These are phyloP conservation scores for Agelaius phoeniceus DNA, from an alignment of 2,113 vertebrate genomes.

Conservation along the genomic window DNA sequence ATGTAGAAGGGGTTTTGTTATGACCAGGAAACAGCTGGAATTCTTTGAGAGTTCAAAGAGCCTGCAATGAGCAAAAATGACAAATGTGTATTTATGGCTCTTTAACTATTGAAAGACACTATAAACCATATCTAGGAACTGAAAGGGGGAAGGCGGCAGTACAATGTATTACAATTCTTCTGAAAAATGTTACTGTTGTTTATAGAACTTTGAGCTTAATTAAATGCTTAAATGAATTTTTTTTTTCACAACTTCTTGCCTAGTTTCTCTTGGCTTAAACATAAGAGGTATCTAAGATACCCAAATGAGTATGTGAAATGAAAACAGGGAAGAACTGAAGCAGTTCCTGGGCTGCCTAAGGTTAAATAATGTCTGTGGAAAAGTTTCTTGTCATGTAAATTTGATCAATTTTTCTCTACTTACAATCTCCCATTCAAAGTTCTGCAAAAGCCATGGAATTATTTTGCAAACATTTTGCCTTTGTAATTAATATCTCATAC, in stretches of 20 bases:
- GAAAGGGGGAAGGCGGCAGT: neutral
- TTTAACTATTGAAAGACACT: neutral
- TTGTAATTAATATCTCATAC: neutral
- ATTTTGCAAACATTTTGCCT: neutral
- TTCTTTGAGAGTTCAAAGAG: neutral
- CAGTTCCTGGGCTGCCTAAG: neutral
- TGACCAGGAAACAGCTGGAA: neutral
- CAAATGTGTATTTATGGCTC: neutral
- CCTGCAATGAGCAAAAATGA: fast-evolving
- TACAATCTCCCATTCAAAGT: neutral
- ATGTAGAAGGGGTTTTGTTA: neutral
- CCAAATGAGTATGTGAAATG: neutral
- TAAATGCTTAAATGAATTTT: neutral
- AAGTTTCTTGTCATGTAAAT: neutral
- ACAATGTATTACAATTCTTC: neutral
- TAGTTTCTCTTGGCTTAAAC: neutral
- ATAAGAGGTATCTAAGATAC: neutral
- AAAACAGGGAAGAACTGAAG: neutral
- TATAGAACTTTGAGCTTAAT: neutral
- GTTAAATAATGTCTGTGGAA: neutral
- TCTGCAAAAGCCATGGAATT: neutral
- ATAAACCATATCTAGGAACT: neutral
- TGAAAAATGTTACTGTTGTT: neutral
- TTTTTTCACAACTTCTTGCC: neutral
- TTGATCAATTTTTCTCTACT: neutral